Evolutionary conservation across 1,140 invertebrate genomes (phyloP).

Genomic region (Drosophila subpulchrella): DNA sequence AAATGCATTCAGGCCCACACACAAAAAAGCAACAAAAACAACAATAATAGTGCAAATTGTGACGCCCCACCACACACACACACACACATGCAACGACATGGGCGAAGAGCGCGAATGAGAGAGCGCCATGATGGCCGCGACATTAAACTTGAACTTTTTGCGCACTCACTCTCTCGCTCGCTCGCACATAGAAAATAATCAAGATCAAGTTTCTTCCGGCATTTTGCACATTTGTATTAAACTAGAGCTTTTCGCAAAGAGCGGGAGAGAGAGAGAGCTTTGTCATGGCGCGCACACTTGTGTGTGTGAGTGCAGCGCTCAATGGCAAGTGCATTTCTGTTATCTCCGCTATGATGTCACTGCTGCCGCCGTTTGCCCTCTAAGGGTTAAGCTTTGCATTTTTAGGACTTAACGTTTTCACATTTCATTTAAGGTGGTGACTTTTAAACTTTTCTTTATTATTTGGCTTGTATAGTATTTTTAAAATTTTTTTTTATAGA

Average conservation of each 20-base stretch:
- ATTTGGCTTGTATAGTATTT: not conserved
- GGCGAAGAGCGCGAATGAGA: slow-evolving; percentile 5
- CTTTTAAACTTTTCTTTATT: not conserved
- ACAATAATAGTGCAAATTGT: slow-evolving; percentile 46
- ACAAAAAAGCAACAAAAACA: slow-evolving; percentile 27
- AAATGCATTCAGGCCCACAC: slow-evolving; percentile 36
- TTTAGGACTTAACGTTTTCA: not conserved
- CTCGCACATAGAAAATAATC: slow-evolving; percentile 74
- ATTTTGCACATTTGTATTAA: slow-evolving; percentile 69
- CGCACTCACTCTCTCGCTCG: slow-evolving; percentile 50
- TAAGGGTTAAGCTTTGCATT: slow-evolving; percentile 7
- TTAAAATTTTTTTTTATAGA: too few species aligned
- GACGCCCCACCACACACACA: slow-evolving; percentile 49
- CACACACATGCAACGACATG: slow-evolving; percentile 13
- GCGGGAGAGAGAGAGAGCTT: slow-evolving; percentile 21
- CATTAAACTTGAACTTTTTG: slow-evolving; percentile 84
- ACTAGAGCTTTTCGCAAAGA: slow-evolving; percentile 68
- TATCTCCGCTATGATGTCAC: slow-evolving; percentile 70
- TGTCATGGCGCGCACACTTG: not conserved
- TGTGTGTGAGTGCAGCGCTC: slow-evolving; percentile 5
- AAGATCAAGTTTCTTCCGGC: slow-evolving; percentile 84
- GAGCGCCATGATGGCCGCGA: slow-evolving; percentile 66
- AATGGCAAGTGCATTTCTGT: slow-evolving; percentile 65
- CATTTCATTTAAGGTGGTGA: not conserved
- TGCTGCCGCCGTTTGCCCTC: slow-evolving; percentile 13